A percentile compares a stretch with the other conserved stretches of the same genome.
These are phyloP conservation scores for Cyclophora punctaria DNA, from an alignment of 2,888 invertebrate genomes.

Conservation along the genomic window DNA sequence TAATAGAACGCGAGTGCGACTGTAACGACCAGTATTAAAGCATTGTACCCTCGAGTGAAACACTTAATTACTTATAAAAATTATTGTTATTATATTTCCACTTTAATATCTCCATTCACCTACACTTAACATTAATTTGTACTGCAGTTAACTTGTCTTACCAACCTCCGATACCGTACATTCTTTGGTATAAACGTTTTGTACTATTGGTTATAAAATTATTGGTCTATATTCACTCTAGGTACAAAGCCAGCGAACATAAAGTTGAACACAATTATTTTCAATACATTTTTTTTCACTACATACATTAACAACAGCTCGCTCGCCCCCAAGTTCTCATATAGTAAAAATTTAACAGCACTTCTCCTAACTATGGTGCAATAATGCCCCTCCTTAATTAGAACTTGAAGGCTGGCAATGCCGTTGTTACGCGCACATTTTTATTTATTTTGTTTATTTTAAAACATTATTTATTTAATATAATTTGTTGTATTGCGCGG, in stretches of 20 bases:
- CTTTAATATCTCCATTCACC: constrained; percentile 39
- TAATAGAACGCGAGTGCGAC: constrained; percentile 45
- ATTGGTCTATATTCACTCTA: constrained; percentile 37
- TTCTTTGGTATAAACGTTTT: constrained; percentile 50
- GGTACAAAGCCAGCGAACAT: constrained; percentile 58
- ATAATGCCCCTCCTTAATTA: constrained; percentile 42
- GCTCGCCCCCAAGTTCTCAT: constrained; percentile 37
- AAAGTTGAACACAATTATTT: constrained; percentile 56
- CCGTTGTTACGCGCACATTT: constrained; percentile 65
- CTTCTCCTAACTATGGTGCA: constrained; percentile 43
- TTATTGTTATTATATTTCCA: constrained; percentile 38
- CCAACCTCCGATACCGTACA: constrained; percentile 55
- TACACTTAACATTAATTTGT: constrained; percentile 70
- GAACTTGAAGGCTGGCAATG: constrained; percentile 34
- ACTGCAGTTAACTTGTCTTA: constrained; percentile 53
- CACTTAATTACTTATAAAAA: constrained; percentile 19
- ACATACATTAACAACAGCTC: constrained; percentile 47
- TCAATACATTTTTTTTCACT: constrained; percentile 61
- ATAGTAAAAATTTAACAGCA: constrained; percentile 50
- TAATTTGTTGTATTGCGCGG: constrained; percentile 71
- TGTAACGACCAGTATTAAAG: constrained; percentile 45
- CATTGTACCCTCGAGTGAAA: constrained; percentile 61
- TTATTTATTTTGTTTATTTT: constrained; percentile 69
- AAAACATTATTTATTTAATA: constrained; percentile 66
- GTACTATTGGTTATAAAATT: constrained; percentile 44